phyloP scores from a whole-genome alignment of 2,113 vertebrate species.

The Tauraco erythrolophus region DNA sequence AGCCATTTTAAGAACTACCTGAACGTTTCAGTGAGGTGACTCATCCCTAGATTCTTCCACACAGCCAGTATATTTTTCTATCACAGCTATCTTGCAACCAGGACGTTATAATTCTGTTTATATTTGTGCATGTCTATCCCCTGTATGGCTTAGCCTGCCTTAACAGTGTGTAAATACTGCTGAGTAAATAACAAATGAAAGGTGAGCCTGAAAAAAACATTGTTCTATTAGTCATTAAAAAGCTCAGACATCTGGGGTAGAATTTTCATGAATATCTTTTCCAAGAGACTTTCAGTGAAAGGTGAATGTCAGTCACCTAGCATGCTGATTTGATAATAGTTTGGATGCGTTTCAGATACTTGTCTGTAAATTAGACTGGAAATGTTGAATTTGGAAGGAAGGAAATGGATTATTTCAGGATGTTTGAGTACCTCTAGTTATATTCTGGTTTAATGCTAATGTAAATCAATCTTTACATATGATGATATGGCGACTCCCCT shows the following conservation, averaged over 20 bases:
- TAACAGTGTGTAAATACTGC: constrained; percentile 40
- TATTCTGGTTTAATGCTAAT: background rate
- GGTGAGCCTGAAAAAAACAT: constrained; percentile 22
- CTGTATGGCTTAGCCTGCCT: constrained; percentile 13
- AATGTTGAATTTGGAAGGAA: constrained; percentile 13
- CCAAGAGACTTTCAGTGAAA: constrained; percentile 21
- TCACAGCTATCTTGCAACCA: background rate
- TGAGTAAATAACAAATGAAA: constrained; percentile 64
- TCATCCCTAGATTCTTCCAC: background rate
- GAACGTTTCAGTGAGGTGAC: background rate
- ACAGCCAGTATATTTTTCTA: background rate
- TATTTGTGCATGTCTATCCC: background rate
- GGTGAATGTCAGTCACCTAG: constrained; percentile 15
- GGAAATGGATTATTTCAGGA: background rate
- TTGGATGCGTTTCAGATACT: constrained; percentile 34
- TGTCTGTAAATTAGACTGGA: constrained; percentile 31
- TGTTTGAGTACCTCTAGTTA: background rate
- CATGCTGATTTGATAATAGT: constrained; percentile 12
- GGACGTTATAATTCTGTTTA: background rate
- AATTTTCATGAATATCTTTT: constrained; percentile 28
- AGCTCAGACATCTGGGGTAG: background rate
- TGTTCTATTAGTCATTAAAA: constrained; percentile 39
- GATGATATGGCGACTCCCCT: background rate
- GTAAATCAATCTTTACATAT: background rate
- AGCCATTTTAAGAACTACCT: constrained; percentile 26